A percentile compares a stretch with the other conserved stretches of the same genome.
Evolutionary conservation across 1,140 invertebrate genomes (phyloP).

Genomic region (Hycleus cichorii): DNA sequence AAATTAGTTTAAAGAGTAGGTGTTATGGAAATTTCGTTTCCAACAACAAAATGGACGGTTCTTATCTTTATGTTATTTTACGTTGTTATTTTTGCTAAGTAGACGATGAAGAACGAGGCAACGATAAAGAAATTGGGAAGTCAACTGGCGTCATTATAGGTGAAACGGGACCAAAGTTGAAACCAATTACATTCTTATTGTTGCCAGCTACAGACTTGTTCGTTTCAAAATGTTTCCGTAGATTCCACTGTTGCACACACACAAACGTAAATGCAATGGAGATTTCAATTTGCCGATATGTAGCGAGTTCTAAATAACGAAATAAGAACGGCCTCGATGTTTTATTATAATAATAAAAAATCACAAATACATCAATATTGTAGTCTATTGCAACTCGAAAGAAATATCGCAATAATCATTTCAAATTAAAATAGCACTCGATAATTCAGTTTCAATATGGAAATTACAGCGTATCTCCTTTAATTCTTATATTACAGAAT

Average conservation of each 20-base stretch:
- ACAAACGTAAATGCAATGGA: slow-evolving; percentile 21
- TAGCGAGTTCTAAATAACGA: no score
- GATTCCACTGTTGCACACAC: slow-evolving; percentile 1
- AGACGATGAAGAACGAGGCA: neutral
- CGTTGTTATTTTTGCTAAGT: slow-evolving; percentile 1
- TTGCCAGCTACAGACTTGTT: slow-evolving; percentile 32
- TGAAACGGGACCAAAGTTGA: slow-evolving; percentile 32
- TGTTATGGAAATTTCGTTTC: neutral
- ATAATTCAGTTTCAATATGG: no score
- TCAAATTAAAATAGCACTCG: no score
- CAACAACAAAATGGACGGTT: slow-evolving; percentile 1
- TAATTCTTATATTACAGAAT: no score
- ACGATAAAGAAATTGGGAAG: slow-evolving; percentile 15
- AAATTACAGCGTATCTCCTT: no score
- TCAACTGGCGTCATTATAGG: slow-evolving; percentile 27
- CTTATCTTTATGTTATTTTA: neutral
- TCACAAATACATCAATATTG: no score
- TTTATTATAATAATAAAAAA: no score
- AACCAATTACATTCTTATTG: slow-evolving; percentile 36
- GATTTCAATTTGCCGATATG: slow-evolving; percentile 33
- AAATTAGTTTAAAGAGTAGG: slow-evolving; percentile 21
- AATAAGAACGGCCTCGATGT: no score
- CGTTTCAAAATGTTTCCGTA: slow-evolving; percentile 22
- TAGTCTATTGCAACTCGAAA: no score
- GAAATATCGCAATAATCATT: no score